A percentile compares a stretch with the other conserved stretches of the same genome.
Conservation (phyloP, 1,140 invertebrate genomes). For the Heliothis virescens region DNA sequence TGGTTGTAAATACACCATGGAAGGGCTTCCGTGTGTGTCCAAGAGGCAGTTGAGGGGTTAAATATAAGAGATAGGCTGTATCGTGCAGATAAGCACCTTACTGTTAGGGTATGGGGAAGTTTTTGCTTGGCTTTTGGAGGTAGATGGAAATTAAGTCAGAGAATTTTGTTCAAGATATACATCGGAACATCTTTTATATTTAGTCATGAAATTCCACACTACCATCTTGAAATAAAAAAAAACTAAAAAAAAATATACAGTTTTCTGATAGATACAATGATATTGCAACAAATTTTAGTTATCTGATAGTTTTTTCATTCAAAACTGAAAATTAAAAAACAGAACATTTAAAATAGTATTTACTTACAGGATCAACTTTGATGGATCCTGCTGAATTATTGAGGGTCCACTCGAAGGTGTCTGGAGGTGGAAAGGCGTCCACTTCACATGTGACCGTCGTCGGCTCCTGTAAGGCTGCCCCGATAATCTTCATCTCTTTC, state of each 20-base stretch:
- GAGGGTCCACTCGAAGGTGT: constrained; percentile 95
- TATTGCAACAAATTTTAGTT: too few species aligned
- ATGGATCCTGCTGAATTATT: constrained; percentile 94
- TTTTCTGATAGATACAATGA: too few species aligned
- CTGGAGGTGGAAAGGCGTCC: constrained; percentile 93
- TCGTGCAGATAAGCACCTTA: constrained; percentile 8
- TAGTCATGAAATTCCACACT: too few species aligned
- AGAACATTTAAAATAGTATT: too few species aligned
- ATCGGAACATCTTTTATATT: too few species aligned
- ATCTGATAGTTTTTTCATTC: too few species aligned
- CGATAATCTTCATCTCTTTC: constrained; percentile 93
- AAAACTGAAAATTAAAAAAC: too few species aligned
- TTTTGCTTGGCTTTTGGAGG: background rate
- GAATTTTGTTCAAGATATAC: background rate
- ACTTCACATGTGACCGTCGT: constrained; percentile 94
- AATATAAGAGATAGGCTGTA: background rate
- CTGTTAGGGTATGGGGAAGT: background rate
- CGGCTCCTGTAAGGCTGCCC: constrained; percentile 93
- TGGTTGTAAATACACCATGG: constrained; percentile 20
- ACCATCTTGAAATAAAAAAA: background rate
- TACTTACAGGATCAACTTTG: constrained; percentile 87
- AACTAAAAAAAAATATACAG: too few species aligned
- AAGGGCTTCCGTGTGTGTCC: background rate
- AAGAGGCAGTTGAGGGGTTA: constrained; percentile 3
- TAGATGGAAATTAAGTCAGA: background rate